Evolutionary conservation across 2,113 vertebrate genomes (phyloP).

Genomic region (Phaethon lepturus): DNA sequence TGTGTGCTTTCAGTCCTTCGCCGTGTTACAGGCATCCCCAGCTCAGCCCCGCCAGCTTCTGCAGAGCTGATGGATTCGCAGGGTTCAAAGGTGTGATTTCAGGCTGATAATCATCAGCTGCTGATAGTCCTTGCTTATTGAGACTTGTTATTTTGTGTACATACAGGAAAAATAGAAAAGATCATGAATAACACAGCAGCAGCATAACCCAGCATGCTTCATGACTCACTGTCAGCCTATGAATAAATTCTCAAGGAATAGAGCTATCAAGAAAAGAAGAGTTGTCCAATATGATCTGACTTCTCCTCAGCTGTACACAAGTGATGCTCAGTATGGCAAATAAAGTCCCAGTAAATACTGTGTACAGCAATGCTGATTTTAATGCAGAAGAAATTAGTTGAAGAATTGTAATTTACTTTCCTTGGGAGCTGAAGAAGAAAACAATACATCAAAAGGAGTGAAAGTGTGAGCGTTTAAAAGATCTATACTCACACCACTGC

Average conservation of each 20-base stretch:
- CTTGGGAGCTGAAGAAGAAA: constrained; percentile 36
- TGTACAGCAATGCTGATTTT: neutral
- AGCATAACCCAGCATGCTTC: neutral
- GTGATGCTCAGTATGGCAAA: neutral
- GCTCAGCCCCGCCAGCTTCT: neutral
- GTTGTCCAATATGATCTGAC: neutral
- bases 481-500: constrained; percentile 8
- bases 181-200: neutral
- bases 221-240: neutral
- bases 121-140: neutral
- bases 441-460: neutral
- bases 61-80: neutral
- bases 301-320: neutral
- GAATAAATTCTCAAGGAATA: neutral
- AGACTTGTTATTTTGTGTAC: neutral
- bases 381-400: neutral
- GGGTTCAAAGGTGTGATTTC: neutral
- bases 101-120: neutral
- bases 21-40: neutral
- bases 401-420: constrained; percentile 9
- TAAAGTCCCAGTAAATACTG: neutral
- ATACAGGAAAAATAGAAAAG: neutral
- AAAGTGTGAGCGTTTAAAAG: neutral
- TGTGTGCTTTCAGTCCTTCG: neutral
- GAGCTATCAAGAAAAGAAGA: neutral